phyloP scores from a whole-genome alignment of 2,888 invertebrate genomes.

The Gymnoscelis rufifasciata region DNA sequence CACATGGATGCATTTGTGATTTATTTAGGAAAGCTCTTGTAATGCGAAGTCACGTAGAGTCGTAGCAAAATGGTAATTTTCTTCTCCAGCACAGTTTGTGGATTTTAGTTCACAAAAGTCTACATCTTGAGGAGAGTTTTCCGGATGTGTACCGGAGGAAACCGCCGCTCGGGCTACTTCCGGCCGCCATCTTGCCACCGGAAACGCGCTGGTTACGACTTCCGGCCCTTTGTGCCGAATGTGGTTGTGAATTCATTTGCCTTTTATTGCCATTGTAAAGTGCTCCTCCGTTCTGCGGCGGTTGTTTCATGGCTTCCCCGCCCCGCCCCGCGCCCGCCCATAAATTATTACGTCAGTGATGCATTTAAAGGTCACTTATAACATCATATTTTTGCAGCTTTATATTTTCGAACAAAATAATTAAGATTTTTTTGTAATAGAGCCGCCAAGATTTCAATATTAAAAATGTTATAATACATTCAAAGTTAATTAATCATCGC shows the following conservation, averaged over 20 bases:
- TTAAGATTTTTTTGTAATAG: no score
- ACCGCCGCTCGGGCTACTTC: constrained; percentile 56
- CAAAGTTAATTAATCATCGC: no score
- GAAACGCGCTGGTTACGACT: constrained; percentile 58
- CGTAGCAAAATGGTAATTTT: no score
- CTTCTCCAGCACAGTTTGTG: no score
- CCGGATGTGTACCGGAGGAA: constrained; percentile 60
- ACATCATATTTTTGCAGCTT: no score
- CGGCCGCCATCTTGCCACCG: constrained; percentile 67
- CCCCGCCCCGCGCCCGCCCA: background rate
- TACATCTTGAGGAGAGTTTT: constrained; percentile 39
- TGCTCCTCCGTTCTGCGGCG: constrained; percentile 5
- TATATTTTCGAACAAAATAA: no score
- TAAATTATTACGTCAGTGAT: no score
- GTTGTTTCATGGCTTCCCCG: constrained; percentile 8
- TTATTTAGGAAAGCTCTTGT: no score
- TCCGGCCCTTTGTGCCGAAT: constrained; percentile 54
- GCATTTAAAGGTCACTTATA: no score
- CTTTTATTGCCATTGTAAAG: constrained; percentile 27
- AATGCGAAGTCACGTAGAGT: background rate
- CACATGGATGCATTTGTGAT: no score
- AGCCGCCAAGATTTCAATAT: no score
- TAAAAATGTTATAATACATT: no score
- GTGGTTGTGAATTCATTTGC: constrained; percentile 33
- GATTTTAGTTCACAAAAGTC: constrained; percentile 11